These are phyloP conservation scores for Heliconius hewitsoni DNA, from an alignment of 1,140 invertebrate genomes.

Conservation along the genomic window DNA sequence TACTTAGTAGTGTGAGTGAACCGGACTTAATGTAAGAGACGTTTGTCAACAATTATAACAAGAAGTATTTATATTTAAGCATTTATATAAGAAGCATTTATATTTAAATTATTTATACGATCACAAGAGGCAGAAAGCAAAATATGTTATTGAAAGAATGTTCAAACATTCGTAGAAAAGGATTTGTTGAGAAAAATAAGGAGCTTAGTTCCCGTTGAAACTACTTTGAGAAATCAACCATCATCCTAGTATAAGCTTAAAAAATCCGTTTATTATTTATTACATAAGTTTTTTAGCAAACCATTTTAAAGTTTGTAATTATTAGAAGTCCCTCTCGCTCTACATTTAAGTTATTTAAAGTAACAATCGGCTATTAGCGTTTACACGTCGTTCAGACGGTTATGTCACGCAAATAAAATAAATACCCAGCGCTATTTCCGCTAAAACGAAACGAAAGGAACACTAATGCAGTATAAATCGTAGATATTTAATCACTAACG, in stretches of 20 bases:
- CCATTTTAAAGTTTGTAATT: neutral
- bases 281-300: neutral
- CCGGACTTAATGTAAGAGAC: neutral
- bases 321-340: neutral
- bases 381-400: conserved; percentile 8
- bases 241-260: neutral
- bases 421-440: conserved; percentile 1
- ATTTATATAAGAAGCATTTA: no score
- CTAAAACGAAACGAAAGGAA: conserved; percentile 16
- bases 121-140: neutral
- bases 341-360: conserved; percentile 9
- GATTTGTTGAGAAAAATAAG: no score
- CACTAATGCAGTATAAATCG: conserved; percentile 20
- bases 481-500: conserved; percentile 1
- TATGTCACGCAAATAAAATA: conserved; percentile 24
- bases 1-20: neutral
- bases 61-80: neutral
- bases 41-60: neutral
- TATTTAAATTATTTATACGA: no score
- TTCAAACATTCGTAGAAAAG: neutral
- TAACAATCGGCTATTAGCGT: neutral
- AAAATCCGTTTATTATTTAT: neutral
- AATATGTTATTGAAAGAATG: neutral
- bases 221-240: neutral
- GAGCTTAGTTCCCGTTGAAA: neutral